Conservation (phyloP, 2,888 invertebrate genomes). For the Calameuta filiformis region DNA sequence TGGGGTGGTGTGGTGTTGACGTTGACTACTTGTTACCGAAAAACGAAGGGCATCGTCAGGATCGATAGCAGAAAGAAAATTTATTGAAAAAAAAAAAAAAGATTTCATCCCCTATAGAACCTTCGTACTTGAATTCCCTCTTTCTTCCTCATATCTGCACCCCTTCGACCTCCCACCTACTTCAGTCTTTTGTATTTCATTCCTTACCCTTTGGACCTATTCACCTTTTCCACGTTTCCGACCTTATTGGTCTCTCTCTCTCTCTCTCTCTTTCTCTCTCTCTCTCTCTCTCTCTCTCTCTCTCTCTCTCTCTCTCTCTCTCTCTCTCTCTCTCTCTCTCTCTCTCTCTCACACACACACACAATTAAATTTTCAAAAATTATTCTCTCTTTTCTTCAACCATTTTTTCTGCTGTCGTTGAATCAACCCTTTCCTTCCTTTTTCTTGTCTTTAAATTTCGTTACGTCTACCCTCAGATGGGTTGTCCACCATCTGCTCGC, state of each 20-base stretch:
- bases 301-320: background rate
- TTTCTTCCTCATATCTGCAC: slow-evolving; percentile 8
- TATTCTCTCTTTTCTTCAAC: background rate
- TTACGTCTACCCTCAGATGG: background rate
- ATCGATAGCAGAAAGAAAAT: background rate
- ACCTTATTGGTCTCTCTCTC: background rate
- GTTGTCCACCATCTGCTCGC: background rate
- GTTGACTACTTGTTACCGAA: background rate
- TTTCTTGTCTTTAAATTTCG: background rate
- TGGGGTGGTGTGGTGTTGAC: too few relatives aligned
- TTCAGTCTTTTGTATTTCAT: background rate
- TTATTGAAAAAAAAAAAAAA: background rate
- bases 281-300: background rate
- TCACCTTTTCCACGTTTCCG: background rate
- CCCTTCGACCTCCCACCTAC: background rate
- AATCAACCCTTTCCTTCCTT: background rate
- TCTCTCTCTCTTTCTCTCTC: background rate
- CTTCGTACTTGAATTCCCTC: background rate
- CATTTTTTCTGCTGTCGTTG: background rate
- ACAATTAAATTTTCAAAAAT: background rate
- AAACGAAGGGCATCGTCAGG: background rate
- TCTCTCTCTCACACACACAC: background rate
- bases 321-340: background rate
- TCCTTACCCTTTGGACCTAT: background rate
- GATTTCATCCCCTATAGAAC: background rate